Evolutionary conservation across 2,113 vertebrate genomes (phyloP).

Genomic region (Gila orcuttii): DNA sequence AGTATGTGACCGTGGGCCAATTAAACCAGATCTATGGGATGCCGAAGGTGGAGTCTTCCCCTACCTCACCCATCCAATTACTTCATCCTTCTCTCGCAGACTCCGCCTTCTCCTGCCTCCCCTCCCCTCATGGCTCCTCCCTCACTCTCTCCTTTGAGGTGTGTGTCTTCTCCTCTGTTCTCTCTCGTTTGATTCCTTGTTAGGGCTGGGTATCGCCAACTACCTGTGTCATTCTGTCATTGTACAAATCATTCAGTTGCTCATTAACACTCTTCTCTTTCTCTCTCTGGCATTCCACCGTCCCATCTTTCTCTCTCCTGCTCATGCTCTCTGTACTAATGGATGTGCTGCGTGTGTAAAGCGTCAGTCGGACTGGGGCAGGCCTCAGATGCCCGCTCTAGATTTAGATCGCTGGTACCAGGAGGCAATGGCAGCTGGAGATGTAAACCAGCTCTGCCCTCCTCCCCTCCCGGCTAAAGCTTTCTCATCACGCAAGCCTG

Average conservation of each 20-base stretch:
- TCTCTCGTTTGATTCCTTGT: background rate
- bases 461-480: slow-evolving; percentile 68
- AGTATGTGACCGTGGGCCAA: slow-evolving; percentile 73
- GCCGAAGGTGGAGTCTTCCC: slow-evolving; percentile 75
- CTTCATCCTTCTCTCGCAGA: slow-evolving; percentile 70
- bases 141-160: slow-evolving; percentile 81
- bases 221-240: slow-evolving; percentile 61
- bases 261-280: slow-evolving; percentile 51
- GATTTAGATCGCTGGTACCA: slow-evolving; percentile 83
- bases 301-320: slow-evolving; percentile 34
- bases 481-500: slow-evolving; percentile 64
- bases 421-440: slow-evolving; percentile 78
- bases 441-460: slow-evolving; percentile 76
- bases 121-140: slow-evolving; percentile 77
- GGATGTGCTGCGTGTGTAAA: slow-evolving; percentile 59
- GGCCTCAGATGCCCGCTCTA: slow-evolving; percentile 73
- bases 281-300: slow-evolving; percentile 14
- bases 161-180: slow-evolving; percentile 65
- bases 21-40: slow-evolving; percentile 76
- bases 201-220: background rate
- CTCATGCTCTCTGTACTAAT: slow-evolving; percentile 43
- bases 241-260: slow-evolving; percentile 27
- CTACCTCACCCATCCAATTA: slow-evolving; percentile 68
- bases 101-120: slow-evolving; percentile 73
- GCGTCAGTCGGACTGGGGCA: slow-evolving; percentile 69